Evolutionary conservation across 1,140 invertebrate species (phyloP), one percentile per base, ranked within the genome.

Genomic region (Euborellia annulipes): DNA sequence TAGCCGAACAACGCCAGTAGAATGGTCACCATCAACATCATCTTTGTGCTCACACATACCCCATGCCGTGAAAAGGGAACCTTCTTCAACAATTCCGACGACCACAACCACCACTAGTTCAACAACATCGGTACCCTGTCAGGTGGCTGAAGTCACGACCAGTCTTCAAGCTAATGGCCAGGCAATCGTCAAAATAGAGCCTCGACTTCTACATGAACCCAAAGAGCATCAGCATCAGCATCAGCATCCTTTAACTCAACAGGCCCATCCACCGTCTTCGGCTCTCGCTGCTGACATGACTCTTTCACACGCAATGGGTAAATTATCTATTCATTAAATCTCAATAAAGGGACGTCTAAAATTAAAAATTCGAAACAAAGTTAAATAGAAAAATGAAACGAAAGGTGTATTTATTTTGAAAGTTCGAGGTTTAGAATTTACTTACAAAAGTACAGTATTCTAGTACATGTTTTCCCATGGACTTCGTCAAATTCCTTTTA

Each of bases 71-170:
- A 47, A 51, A 42, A 51, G 46, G 27, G 52, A 45, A 20, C 55
- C 47, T 46, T 36, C 49, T 42, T 57, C 51, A 41, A 38, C 50
- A 23, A 57, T 45, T 42, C 59, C 54, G 34, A 49, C 37, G 16
- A 20, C 17, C 45, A 47, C 60, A 36, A 69, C 76, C 7, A 76
- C 75, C 55, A 68, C 72, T 34, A 73, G 76, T 56, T 72, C 73
- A 11, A 54, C 67, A 38, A 51, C 61, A 38, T 63, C 64, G 36
- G 62, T 64, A 42, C 67, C 68, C 14, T 76, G 73, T 54, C 74
- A 76, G 61, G 73, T 77, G 41, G 73, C 73, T 42, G 74, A 76
- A 55, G 70, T 76, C n/a, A 72, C 71, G 11, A 75, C 72, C 20
- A 75, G 72, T 43, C 67, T 69, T 49, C 66, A 71, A 46, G 64